Evolutionary conservation across 2,797 vertebrate genomes (phyloP).

Genomic region (Molossus alvarezi): DNA sequence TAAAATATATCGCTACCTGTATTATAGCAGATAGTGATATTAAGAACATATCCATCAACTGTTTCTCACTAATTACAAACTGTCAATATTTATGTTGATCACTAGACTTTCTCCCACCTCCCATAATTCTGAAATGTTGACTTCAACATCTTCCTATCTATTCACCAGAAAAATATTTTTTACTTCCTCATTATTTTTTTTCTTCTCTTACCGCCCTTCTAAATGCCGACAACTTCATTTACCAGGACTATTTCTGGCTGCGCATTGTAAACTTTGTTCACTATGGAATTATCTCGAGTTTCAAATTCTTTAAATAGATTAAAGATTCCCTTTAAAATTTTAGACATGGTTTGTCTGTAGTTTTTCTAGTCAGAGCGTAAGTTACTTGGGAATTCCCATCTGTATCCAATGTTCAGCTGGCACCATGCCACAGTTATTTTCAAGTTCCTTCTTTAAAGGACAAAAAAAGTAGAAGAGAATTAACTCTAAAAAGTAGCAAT

Average conservation of each 20-base stretch:
- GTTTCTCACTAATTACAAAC: background rate
- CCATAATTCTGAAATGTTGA: conserved; percentile 13
- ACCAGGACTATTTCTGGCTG: background rate
- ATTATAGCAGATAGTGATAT: background rate
- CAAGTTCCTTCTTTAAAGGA: conserved; percentile 72
- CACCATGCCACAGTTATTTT: conserved; percentile 67
- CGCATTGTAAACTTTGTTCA: background rate
- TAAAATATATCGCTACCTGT: background rate
- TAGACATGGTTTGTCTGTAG: background rate
- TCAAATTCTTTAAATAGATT: conserved; percentile 62
- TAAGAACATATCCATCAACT: background rate
- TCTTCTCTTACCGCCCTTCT: background rate
- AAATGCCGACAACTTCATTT: background rate
- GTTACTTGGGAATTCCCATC: conserved; percentile 77
- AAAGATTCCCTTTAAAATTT: conserved; percentile 66
- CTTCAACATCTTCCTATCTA: background rate
- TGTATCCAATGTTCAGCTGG: conserved; percentile 75
- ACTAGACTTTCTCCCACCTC: background rate
- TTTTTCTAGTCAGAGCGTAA: conserved; percentile 74
- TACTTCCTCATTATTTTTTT: background rate
- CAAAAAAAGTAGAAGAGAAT: conserved; percentile 8
- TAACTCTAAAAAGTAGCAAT: conserved; percentile 59
- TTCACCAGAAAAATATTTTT: background rate
- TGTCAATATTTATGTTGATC: background rate
- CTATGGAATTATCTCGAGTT: conserved; percentile 63